Percentiles rank a stretch among this genome's conserved stretches.
phyloP scores from a whole-genome alignment of 1,140 invertebrate species.

The Geopemphigus sp. region DNA sequence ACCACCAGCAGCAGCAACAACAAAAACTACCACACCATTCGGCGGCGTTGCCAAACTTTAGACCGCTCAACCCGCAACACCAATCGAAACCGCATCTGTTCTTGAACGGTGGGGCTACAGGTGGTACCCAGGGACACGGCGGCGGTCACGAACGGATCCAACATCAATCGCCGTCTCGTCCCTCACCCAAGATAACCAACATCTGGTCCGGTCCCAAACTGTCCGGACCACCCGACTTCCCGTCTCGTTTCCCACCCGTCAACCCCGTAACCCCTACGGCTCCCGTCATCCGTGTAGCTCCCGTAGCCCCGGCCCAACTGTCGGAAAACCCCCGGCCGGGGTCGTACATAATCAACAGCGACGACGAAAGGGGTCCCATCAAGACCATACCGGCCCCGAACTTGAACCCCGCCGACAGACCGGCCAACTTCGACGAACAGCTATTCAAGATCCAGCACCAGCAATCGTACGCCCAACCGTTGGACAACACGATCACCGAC shows the following conservation, averaged over 20 bases:
- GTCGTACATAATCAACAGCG: constrained; percentile 52
- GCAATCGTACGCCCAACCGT: constrained; percentile 26
- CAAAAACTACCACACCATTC: too few species aligned
- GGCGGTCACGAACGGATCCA: background rate
- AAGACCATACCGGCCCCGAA: constrained; percentile 80
- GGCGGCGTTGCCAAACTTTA: background rate
- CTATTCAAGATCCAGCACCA: constrained; percentile 6
- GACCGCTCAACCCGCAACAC: background rate
- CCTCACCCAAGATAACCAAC: constrained; percentile 11
- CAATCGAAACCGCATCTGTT: constrained; percentile 4
- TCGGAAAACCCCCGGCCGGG: background rate
- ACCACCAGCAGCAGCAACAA: background rate
- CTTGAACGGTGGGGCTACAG: background rate
- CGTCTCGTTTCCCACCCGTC: background rate
- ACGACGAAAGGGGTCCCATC: constrained; percentile 69
- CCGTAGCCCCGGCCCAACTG: background rate
- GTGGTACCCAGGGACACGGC: background rate
- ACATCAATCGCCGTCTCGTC: background rate
- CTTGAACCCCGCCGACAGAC: constrained; percentile 58
- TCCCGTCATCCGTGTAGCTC: background rate
- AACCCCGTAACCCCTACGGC: background rate
- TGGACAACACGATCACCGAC: constrained; percentile 37
- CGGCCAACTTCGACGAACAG: constrained; percentile 36
- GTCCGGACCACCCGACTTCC: background rate
- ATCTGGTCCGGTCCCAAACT: constrained; percentile 8